A percentile compares a stretch with the other conserved stretches of the same genome.
These are phyloP conservation scores for Notothenia coriiceps DNA, from an alignment of 2,113 vertebrate genomes.

Conservation along the genomic window DNA sequence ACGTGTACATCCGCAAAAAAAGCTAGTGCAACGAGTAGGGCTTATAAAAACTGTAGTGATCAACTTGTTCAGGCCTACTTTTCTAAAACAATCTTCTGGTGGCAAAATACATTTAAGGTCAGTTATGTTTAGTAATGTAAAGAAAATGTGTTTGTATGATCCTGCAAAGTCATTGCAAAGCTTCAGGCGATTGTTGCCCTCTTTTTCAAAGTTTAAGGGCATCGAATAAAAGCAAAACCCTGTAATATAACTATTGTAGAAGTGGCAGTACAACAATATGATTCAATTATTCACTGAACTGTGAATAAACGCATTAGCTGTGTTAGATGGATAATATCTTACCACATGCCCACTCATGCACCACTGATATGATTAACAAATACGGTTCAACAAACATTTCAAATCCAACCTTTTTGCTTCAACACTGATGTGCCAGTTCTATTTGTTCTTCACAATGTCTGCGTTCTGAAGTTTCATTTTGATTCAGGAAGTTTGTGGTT, in stretches of 20 bases:
- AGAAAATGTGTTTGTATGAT: background rate
- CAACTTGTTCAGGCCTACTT: background rate
- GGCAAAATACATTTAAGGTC: background rate
- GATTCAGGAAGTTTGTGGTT: background rate
- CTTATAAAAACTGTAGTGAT: background rate
- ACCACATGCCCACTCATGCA: constrained; percentile 6
- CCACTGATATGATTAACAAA: constrained; percentile 4
- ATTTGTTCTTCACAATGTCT: background rate
- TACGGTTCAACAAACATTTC: background rate
- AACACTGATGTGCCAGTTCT: background rate
- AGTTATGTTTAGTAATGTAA: background rate
- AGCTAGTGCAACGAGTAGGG: background rate
- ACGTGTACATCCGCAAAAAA: background rate
- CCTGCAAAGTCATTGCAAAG: background rate
- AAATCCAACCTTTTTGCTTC: background rate
- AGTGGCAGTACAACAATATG: background rate
- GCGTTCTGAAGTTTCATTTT: background rate
- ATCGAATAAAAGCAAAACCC: background rate
- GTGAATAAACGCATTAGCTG: constrained; percentile 5
- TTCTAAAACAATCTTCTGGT: background rate
- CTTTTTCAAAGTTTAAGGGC: background rate
- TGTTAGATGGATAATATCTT: background rate
- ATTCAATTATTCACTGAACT: background rate
- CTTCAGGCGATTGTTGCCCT: background rate
- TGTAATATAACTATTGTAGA: background rate